Evolutionary conservation across 2,113 vertebrate genomes (phyloP), one percentile per base, ranked within the genome.

Genomic region (Trichomycterus rosablanca): DNA sequence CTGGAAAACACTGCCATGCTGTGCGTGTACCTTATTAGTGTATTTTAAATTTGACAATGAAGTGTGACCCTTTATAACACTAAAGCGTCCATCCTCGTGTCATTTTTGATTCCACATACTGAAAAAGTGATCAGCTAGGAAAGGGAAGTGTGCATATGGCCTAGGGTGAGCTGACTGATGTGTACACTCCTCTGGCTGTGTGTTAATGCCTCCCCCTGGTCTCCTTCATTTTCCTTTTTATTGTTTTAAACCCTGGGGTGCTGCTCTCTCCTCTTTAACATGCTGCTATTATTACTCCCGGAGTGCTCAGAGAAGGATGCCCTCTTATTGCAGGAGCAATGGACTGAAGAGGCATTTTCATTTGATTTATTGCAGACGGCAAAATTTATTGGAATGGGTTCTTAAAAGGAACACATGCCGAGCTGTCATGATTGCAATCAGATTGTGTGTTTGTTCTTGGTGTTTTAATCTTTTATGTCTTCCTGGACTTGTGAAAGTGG

Each of bases 41-140:
- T 75, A 69, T 72, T 78, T 66, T 79, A 85, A 89, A 90, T 84
- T 84, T 86, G 80, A 67, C 67, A 80, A 83, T 86, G 87, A 90
- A 90, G 65, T 66, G 72, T 3, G 65, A 87, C 82, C 86, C 28
- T 88, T 88, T 82, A 82, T 80, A 72, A 45, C 0, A 76, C 77
- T 78, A 68, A 78, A 83, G 82, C 78, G 85, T 74, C 77, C 82
- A 88, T 77, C 79, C 76, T 67, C 52, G 59, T 73, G 68, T 43
- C 77, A 79, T 84, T 80, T 87, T 86, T 86, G 85, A 88, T 82
- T 83, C 76, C 80, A 78, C 76, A 71, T 70, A 63, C 78, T 81
- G 77, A 74, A 74, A 75, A 86, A 88, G 88, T 84, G 86, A 88
- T 86, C 80, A 83, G 45, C 75, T 66, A 70, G 75, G 57, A 75